Conservation (phyloP, 1,140 invertebrate species). For the Scaptomyza montana region DNA sequence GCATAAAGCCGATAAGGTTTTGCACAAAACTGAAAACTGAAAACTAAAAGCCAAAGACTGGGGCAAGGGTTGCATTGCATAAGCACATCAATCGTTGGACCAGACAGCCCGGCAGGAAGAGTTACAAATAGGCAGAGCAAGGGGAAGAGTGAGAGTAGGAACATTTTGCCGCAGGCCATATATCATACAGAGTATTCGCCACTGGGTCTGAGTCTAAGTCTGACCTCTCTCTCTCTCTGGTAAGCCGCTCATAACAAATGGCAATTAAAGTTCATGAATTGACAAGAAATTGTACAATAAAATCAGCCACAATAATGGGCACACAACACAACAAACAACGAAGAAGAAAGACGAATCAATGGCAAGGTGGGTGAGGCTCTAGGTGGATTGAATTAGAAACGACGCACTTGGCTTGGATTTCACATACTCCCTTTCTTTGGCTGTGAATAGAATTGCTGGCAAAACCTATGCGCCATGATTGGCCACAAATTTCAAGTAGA, state of each 20-base stretch:
- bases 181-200: slow-evolving; percentile 60
- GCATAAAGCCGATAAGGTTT: slow-evolving; percentile 43
- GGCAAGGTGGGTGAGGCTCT: slow-evolving; percentile 59
- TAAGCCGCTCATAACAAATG: slow-evolving; percentile 47
- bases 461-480: slow-evolving; percentile 60
- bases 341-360: slow-evolving; percentile 12
- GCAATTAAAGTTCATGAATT: slow-evolving; percentile 78
- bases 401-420: slow-evolving; percentile 37
- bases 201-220: slow-evolving; percentile 20
- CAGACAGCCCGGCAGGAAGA: slow-evolving; percentile 47
- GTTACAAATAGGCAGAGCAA: slow-evolving; percentile 5
- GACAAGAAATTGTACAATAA: slow-evolving; percentile 67
- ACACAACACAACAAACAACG: slow-evolving; percentile 29
- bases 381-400: slow-evolving; percentile 10
- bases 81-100: slow-evolving; percentile 78
- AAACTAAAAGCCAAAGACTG: slow-evolving; percentile 8
- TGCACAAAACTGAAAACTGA: slow-evolving; percentile 23
- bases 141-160: slow-evolving; percentile 15
- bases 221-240: slow-evolving; percentile 10
- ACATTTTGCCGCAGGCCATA: slow-evolving; percentile 66
- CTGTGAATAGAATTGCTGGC: slow-evolving; percentile 52
- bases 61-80: slow-evolving; percentile 70
- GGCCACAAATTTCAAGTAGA: slow-evolving; percentile 48
- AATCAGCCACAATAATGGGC: slow-evolving; percentile 27
- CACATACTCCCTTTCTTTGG: slow-evolving; percentile 27